Base-by-base conservation (phyloP, 2,888 invertebrate species). In the Melanargia galathea region DNA sequence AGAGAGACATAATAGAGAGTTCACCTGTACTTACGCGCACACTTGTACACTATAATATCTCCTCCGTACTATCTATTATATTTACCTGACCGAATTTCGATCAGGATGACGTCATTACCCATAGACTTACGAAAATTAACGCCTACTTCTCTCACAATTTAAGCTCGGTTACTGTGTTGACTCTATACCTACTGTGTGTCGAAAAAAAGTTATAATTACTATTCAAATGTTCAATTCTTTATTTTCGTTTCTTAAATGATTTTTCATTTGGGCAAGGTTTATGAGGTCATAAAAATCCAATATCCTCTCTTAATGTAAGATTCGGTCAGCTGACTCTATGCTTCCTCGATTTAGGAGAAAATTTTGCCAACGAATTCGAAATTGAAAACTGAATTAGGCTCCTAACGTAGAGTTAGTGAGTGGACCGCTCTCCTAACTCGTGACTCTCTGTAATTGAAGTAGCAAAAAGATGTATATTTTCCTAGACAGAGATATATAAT, bases 331-430 rank as follows among this genome's bases (percentile, higher is more conserved):
- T 33, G 43, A 57, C 20, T 30, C 43, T 5, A 8, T 18, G 20
- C 43, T 20, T 11, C 20, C 18, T 43, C 22, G 18, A 56, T 43
- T 26, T 43, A 11, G 40, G 56, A 43, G 30, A 33, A n/a, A 46
- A 20, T 46, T 33, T n/a, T 7, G 43, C 30, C 26, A 45, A 33
- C 33, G 33, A 45, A 30, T 57, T 33, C 26, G 18, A 45, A 30
- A 57, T 57, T 30, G 57, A 30, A 57, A 57, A 46, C 46, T 30
- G 57, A 57, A 57, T 57, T 57, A 57, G 57, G 26, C 57, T 56
- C 35, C 35, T 35, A 35, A 35, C 33, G 20, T 13, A 35, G 52
- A 52, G 33, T 49, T 49, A 24, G 26, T 49, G 49, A 51, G 10
- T 11, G 13, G 13, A 33, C n/a, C n/a, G 18, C 52, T 33, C 52